These are phyloP conservation scores for Pollenia griseotomentosa DNA, from an alignment of 2,888 invertebrate genomes.

Conservation along the genomic window DNA sequence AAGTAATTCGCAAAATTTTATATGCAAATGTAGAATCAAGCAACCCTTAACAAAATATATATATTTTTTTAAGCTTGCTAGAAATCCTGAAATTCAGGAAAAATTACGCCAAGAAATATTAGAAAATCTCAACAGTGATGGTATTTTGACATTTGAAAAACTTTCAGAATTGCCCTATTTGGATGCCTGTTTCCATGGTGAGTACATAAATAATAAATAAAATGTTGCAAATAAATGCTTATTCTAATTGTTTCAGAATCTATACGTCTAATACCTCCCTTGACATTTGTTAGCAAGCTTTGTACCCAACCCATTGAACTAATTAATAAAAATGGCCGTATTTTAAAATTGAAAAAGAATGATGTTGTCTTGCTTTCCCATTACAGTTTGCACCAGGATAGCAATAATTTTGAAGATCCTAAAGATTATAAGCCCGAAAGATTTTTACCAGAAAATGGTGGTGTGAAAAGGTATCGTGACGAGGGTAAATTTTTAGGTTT, in stretches of 20 bases:
- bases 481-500: slow-evolving; percentile 61
- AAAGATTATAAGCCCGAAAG: slow-evolving; percentile 77
- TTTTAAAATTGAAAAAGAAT: slow-evolving; percentile 75
- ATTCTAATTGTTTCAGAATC: slow-evolving; percentile 75
- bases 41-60: background rate
- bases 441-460: slow-evolving; percentile 76
- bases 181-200: slow-evolving; percentile 81
- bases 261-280: slow-evolving; percentile 79
- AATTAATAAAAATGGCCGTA: slow-evolving; percentile 77
- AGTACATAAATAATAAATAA: no score
- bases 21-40: no score
- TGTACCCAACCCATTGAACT: slow-evolving; percentile 79
- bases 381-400: slow-evolving; percentile 77
- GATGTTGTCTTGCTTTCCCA: slow-evolving; percentile 77
- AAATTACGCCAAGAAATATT: slow-evolving; percentile 78
- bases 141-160: slow-evolving; percentile 77
- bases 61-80: slow-evolving; percentile 75
- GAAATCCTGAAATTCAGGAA: slow-evolving; percentile 77
- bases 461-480: slow-evolving; percentile 69
- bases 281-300: slow-evolving; percentile 74
- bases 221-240: no score
- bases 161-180: slow-evolving; percentile 79
- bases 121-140: slow-evolving; percentile 48
- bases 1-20: slow-evolving; percentile 27
- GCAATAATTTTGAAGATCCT: slow-evolving; percentile 78